phyloP scores from a whole-genome alignment of 2,888 invertebrate species.

The Cataglyphis cursor region DNA sequence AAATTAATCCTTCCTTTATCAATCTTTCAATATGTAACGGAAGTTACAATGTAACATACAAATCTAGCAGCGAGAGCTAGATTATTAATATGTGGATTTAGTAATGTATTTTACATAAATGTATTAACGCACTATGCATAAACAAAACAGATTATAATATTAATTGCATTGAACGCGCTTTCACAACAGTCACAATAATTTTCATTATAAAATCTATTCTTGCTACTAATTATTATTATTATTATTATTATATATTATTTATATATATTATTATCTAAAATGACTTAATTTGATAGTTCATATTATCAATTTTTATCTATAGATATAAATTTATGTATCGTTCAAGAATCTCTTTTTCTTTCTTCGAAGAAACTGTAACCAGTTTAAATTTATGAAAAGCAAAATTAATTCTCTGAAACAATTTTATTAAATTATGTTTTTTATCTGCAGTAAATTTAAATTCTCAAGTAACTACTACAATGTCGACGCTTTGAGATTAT shows the following conservation, averaged over 20 bases:
- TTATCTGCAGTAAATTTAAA: background rate
- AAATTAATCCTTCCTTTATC: background rate
- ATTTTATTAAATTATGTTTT: constrained; percentile 16
- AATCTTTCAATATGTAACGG: background rate
- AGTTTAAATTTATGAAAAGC: background rate
- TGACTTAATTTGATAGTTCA: background rate
- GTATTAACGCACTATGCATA: background rate
- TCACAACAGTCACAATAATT: background rate
- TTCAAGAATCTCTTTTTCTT: background rate
- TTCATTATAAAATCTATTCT: background rate
- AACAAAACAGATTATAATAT: background rate
- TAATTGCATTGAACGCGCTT: background rate
- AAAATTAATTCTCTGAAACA: background rate
- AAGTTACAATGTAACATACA: background rate
- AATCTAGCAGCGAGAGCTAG: background rate
- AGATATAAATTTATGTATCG: background rate
- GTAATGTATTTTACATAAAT: background rate
- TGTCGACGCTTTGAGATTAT: background rate
- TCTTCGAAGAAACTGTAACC: background rate
- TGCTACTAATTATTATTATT: background rate
- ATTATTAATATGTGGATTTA: background rate
- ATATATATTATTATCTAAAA: constrained; percentile 5
- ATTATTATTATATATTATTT: background rate
- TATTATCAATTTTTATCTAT: background rate
- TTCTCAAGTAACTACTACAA: background rate